phyloP scores from a whole-genome alignment of 1,140 invertebrate genomes.

The Scaptomyza graminum region DNA sequence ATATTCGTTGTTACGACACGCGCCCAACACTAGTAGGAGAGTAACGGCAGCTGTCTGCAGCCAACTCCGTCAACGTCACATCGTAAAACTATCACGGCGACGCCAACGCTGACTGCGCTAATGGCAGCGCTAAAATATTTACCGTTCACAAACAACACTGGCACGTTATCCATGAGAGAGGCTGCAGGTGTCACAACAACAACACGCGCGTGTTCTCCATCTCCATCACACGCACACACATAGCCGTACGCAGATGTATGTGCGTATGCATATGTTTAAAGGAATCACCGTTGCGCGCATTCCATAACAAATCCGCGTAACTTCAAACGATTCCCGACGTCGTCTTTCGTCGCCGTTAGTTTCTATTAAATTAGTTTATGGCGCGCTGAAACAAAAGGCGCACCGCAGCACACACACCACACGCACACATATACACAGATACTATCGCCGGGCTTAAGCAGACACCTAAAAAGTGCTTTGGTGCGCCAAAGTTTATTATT shows the following conservation, averaged over 20 bases:
- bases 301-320: conserved; percentile 55
- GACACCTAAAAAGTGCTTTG: conserved; percentile 72
- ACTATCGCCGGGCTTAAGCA: conserved; percentile 40
- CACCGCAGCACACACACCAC: conserved; percentile 20
- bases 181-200: conserved; percentile 62
- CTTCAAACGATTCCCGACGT: conserved; percentile 61
- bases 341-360: conserved; percentile 56
- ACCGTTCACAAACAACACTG: conserved; percentile 22
- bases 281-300: conserved; percentile 50
- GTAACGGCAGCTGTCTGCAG: not conserved
- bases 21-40: not conserved
- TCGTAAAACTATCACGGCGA: conserved; percentile 42
- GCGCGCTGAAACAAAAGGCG: conserved; percentile 43
- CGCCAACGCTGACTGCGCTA: conserved; percentile 53
- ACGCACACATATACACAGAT: conserved; percentile 1
- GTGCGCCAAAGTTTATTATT: conserved; percentile 65
- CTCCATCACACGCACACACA: conserved; percentile 13
- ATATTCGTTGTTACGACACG: not conserved
- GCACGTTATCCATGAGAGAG: conserved; percentile 5
- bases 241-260: not conserved
- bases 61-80: conserved; percentile 15
- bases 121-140: conserved; percentile 51
- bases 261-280: conserved; percentile 6
- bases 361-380: conserved; percentile 77
- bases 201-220: conserved; percentile 25